Evolutionary conservation across 1,140 invertebrate species (phyloP).

Genomic region (Scylla paramamosain): DNA sequence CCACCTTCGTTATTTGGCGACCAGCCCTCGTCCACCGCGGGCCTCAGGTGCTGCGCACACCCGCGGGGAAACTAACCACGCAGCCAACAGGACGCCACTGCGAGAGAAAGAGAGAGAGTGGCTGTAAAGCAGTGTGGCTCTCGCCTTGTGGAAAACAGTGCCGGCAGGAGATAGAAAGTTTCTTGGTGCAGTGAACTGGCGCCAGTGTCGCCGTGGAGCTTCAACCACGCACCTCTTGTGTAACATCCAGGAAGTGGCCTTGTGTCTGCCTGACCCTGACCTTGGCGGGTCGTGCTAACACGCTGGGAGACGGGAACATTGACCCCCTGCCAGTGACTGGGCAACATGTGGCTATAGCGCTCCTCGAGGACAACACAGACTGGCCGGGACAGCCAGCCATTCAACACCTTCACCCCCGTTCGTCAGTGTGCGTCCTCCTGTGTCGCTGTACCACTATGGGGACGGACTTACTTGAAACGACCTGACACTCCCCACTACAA

Average conservation of each 20-base stretch:
- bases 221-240: constrained; percentile 31
- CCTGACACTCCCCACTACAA: background rate
- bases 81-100: background rate
- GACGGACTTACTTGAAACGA: background rate
- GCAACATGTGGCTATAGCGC: constrained; percentile 57
- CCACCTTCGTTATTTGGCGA: constrained; percentile 49
- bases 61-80: constrained; percentile 38
- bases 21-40: constrained; percentile 41
- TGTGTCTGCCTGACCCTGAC: constrained; percentile 61
- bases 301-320: constrained; percentile 46
- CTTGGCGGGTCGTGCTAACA: constrained; percentile 62
- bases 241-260: constrained; percentile 64
- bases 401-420: background rate
- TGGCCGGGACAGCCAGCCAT: constrained; percentile 33
- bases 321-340: constrained; percentile 64
- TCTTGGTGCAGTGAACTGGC: constrained; percentile 54
- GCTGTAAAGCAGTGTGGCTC: constrained; percentile 30
- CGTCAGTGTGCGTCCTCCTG: background rate
- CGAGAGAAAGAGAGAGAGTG: constrained; percentile 66
- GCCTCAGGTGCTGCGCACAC: background rate
- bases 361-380: constrained; percentile 47
- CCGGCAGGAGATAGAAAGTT: constrained; percentile 53
- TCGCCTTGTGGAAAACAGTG: constrained; percentile 10
- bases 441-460: constrained; percentile 42
- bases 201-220: constrained; percentile 55